phyloP scores from a whole-genome alignment of 2,888 invertebrate genomes.

The Agrotis puta region DNA sequence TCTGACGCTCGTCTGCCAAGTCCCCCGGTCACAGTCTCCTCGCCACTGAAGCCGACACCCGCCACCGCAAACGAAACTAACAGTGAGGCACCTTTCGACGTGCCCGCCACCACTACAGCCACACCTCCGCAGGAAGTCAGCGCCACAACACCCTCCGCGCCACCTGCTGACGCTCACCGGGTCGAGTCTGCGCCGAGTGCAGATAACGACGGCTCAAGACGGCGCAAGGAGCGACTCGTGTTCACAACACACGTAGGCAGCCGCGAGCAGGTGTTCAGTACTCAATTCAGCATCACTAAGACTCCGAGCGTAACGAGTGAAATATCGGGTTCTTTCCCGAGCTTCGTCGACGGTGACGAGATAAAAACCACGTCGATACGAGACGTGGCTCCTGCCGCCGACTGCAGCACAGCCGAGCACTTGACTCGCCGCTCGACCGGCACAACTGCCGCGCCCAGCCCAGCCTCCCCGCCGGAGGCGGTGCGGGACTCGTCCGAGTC shows the following conservation, averaged over 20 bases:
- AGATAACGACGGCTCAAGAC: constrained; percentile 63
- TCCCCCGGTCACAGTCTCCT: constrained; percentile 17
- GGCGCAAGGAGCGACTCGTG: constrained; percentile 87
- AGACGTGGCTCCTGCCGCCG: constrained; percentile 49
- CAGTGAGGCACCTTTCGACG: neutral
- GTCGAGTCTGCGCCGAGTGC: constrained; percentile 34
- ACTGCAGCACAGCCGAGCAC: constrained; percentile 52
- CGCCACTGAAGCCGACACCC: constrained; percentile 1
- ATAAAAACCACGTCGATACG: constrained; percentile 58
- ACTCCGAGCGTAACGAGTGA: constrained; percentile 92
- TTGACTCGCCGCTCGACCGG: neutral
- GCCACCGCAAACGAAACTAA: constrained; percentile 24
- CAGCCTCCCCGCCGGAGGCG: constrained; percentile 51
- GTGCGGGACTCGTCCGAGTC: constrained; percentile 93
- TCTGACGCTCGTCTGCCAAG: constrained; percentile 59
- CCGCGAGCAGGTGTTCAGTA: constrained; percentile 93
- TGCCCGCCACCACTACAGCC: neutral
- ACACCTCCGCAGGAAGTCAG: constrained; percentile 1
- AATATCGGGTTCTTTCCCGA: constrained; percentile 88
- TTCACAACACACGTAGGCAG: constrained; percentile 93
- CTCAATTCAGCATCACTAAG: constrained; percentile 92
- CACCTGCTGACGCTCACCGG: constrained; percentile 19
- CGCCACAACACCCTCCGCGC: neutral
- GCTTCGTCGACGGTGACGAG: constrained; percentile 92
- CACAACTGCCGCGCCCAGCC: constrained; percentile 36